Evolutionary conservation across 92 coral and sea anemone species (phyloP), one percentile per base, ranked within the genome.

Genomic region (Blastomussa wellsi): DNA sequence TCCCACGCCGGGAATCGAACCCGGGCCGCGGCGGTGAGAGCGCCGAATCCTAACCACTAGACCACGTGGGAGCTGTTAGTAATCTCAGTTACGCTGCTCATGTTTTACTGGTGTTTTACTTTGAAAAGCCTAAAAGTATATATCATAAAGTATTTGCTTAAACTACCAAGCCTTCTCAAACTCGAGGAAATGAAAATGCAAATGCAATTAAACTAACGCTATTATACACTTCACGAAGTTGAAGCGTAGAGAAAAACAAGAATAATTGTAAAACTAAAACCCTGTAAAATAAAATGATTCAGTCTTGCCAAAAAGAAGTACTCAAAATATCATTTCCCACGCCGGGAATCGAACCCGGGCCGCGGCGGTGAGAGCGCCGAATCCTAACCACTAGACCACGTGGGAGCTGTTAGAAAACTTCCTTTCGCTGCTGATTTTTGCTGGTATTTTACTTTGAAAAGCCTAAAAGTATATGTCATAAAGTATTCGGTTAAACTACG

Each of bases 21-120:
- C 90, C 90, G 92, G 92, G 92, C 91, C 89, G 86, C 92, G 90
- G 94, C 90, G 94, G 92, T 91, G 92, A 91, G 94, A 89, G 90
- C 92, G 92, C 94, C 90, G 88, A 90, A 91, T 91, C 94, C 90
- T 91, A 91, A 91, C 94, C 92, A 90, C 93, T 86, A 90, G 93
- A 90, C 93, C 90, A 90, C 57, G 67, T 72, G 65, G 69, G 77
- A 78, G 5, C 5, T 48, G 53, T 48, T 48, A 48, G 4, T n/a
- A n/a, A n/a, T n/a, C n/a, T n/a, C 4, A 41, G 28, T 5, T 8
- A 49, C 53, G n/a, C 17, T 1, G 14, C 1, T 1, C 5, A 55
- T 53, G 5, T 53, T 16, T 4, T 53, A 22, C 0, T 17, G 13
- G 53, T 4, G 4, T 16, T 4, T 1, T 1, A 53, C 60, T 53